Evolutionary conservation across 2,888 invertebrate genomes (phyloP).

Genomic region (Smittia sp.): DNA sequence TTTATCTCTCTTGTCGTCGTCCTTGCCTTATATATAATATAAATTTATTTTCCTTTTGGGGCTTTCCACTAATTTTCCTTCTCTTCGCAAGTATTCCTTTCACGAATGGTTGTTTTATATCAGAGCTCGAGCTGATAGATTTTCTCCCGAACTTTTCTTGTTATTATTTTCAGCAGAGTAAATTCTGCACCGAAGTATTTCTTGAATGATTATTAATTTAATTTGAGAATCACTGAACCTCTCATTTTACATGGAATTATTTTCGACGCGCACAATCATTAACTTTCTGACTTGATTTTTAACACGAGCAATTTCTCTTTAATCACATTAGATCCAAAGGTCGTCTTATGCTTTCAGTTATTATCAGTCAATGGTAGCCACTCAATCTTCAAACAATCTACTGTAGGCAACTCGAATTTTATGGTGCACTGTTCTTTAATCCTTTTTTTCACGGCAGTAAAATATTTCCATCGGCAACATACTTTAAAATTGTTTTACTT

Average conservation of each 20-base stretch:
- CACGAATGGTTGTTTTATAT: constrained; percentile 6
- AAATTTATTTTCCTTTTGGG: constrained; percentile 21
- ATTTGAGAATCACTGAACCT: not conserved
- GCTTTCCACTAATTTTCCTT: constrained; percentile 1
- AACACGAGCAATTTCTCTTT: constrained; percentile 4
- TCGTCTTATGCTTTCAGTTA: not conserved
- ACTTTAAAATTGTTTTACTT: constrained; percentile 26
- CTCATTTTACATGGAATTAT: constrained; percentile 11
- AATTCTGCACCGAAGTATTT: not conserved
- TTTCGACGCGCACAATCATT: not conserved
- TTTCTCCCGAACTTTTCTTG: not conserved
- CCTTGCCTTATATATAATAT: constrained; percentile 1
- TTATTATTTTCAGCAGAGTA: not conserved
- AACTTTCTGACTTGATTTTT: not conserved
- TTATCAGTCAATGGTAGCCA: not conserved
- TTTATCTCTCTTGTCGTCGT: not conserved
- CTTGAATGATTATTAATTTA: not conserved
- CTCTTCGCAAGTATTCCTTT: not conserved
- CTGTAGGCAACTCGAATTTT: too few relatives aligned
- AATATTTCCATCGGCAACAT: not conserved
- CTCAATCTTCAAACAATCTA: constrained; percentile 14
- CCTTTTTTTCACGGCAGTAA: constrained; percentile 16
- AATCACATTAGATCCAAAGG: constrained; percentile 40
- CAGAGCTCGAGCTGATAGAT: not conserved
- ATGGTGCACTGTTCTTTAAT: constrained; percentile 10